Conservation (phyloP, 2,888 invertebrate genomes). For the Linyphia triangularis region DNA sequence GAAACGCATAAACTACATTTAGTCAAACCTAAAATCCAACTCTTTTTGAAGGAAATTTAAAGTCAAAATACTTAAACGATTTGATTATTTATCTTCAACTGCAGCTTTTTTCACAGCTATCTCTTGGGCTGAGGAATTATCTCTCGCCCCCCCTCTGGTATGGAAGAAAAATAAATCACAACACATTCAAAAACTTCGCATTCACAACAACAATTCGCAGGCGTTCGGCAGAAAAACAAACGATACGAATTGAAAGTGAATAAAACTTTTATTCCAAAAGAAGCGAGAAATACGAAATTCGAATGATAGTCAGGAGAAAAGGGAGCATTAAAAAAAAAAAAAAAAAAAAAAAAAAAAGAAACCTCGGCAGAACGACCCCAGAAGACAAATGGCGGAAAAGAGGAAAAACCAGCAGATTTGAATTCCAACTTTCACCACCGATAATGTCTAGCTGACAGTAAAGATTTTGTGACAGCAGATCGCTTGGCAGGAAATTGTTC, state of each 20-base stretch:
- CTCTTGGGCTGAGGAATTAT: background rate
- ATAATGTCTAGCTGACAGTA: slow-evolving; percentile 70
- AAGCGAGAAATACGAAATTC: slow-evolving; percentile 44
- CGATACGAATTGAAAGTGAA: slow-evolving; percentile 38
- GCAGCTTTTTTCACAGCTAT: background rate
- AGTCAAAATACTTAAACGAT: background rate
- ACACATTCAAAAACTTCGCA: background rate
- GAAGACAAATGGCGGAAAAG: slow-evolving; percentile 2
- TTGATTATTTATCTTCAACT: background rate
- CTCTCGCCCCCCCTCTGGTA: no score
- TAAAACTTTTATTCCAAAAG: slow-evolving; percentile 56
- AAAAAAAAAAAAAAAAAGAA: background rate
- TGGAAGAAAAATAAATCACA: background rate
- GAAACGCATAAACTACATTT: no score
- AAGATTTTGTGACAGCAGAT: slow-evolving; percentile 69
- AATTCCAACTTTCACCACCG: slow-evolving; percentile 67
- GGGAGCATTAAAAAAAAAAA: slow-evolving; percentile 10
- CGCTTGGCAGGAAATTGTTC: slow-evolving; percentile 56
- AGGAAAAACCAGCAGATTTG: slow-evolving; percentile 39
- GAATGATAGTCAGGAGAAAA: slow-evolving; percentile 13
- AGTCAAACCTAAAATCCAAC: no score
- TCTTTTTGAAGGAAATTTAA: background rate
- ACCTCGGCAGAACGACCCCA: background rate
- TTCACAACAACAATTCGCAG: background rate
- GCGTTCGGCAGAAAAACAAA: background rate